Conservation (phyloP, 1,140 invertebrate genomes). For the Yoshiicerus persimilis region DNA sequence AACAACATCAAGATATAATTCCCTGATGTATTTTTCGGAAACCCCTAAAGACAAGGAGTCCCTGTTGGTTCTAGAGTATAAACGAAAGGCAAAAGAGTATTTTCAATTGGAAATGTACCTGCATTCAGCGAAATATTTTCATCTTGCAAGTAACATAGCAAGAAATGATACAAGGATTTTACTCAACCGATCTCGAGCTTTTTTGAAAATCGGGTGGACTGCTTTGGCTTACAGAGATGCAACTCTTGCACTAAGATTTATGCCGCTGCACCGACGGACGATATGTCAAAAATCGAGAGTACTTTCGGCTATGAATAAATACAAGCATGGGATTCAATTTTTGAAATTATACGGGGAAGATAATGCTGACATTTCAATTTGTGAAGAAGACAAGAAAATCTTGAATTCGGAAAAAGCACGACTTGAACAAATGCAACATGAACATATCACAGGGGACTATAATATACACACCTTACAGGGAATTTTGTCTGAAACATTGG, state of each 20-base stretch:
- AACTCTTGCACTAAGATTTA: background rate
- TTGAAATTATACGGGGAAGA: background rate
- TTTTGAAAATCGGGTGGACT: background rate
- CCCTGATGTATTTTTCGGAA: background rate
- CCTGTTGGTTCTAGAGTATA: background rate
- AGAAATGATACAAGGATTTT: background rate
- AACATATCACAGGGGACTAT: background rate
- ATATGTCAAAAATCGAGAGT: background rate
- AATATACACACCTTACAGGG: background rate
- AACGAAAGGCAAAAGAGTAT: background rate
- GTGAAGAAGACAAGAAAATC: too few species aligned
- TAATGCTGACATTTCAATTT: too few species aligned
- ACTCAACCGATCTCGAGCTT: background rate
- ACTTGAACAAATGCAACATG: background rate
- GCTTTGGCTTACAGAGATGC: background rate
- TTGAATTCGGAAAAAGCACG: background rate
- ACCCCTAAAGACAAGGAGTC: background rate
- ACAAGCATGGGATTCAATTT: background rate
- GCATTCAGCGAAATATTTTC: background rate
- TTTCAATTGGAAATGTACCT: background rate
- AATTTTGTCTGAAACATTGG: background rate
- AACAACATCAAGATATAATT: background rate
- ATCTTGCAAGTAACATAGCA: background rate
- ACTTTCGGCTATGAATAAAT: background rate
- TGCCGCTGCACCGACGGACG: background rate